A percentile compares a stretch with the other conserved stretches of the same genome.
These are phyloP conservation scores for Cheilosia vernalis DNA, from an alignment of 2,888 invertebrate species.

Conservation along the genomic window DNA sequence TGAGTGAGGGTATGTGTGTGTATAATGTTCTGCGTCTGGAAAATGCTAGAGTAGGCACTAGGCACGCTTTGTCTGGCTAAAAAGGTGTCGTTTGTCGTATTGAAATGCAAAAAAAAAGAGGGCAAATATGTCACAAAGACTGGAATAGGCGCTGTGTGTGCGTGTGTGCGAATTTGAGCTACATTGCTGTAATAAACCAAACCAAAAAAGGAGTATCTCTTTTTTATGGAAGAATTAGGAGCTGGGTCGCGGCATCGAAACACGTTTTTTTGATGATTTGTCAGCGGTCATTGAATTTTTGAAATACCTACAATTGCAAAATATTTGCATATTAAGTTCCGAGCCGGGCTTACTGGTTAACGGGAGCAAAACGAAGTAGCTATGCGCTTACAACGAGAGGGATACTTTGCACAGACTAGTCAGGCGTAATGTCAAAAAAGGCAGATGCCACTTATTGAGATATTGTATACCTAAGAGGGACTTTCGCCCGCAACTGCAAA, in stretches of 20 bases:
- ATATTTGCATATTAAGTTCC: too few species aligned
- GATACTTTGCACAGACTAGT: too few species aligned
- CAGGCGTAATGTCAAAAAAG: too few species aligned
- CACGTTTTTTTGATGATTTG: constrained; percentile 21
- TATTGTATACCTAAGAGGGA: fast-evolving
- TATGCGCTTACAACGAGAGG: too few species aligned
- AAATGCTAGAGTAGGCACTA: background rate
- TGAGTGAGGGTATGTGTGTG: constrained; percentile 17
- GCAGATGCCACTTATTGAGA: too few species aligned
- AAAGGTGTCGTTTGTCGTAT: constrained; percentile 35
- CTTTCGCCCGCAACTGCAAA: too few species aligned
- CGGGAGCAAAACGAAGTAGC: too few species aligned
- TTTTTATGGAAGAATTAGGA: constrained; percentile 4
- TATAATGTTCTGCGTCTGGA: background rate
- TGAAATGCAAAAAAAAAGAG: constrained; percentile 27
- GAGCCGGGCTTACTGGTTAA: too few species aligned
- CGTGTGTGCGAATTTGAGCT: background rate
- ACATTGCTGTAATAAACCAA: constrained; percentile 33
- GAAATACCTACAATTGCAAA: too few species aligned
- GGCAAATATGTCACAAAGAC: background rate
- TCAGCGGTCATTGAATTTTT: background rate
- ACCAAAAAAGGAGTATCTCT: constrained; percentile 28
- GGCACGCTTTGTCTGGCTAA: constrained; percentile 17
- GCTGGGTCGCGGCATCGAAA: background rate
- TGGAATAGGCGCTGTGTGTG: background rate